Conservation (phyloP, 2,888 invertebrate species). For the Xylophagus ater region DNA sequence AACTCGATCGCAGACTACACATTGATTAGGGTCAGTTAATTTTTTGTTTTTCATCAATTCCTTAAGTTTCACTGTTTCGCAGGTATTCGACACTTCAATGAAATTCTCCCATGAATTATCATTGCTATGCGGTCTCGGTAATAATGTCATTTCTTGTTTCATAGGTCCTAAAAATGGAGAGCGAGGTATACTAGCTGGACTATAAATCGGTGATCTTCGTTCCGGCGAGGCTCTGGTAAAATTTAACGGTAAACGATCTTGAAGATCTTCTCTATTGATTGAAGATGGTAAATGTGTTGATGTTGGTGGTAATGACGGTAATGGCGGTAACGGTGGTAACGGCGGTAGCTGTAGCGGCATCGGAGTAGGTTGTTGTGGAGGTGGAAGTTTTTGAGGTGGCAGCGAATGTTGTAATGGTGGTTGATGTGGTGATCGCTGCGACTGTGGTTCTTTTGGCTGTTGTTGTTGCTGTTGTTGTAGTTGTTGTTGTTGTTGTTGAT, state of each 20-base stretch:
- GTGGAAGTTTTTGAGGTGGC: no score
- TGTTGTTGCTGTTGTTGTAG: slow-evolving; percentile 36
- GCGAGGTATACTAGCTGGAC: slow-evolving; percentile 35
- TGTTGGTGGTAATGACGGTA: slow-evolving; percentile 30
- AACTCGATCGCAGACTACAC: slow-evolving; percentile 93
- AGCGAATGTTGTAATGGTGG: no score
- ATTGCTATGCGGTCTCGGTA: slow-evolving; percentile 78
- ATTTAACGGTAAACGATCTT: slow-evolving; percentile 25
- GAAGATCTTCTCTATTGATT: slow-evolving; percentile 27
- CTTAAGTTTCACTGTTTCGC: slow-evolving; percentile 93
- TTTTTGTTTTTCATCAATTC: slow-evolving; percentile 96
- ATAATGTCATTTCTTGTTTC: slow-evolving; percentile 36
- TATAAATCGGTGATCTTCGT: slow-evolving; percentile 34
- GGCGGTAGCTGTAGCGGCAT: slow-evolving; percentile 28
- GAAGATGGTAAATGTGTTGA: slow-evolving; percentile 33
- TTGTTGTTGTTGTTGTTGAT: slow-evolving; percentile 44
- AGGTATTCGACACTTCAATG: slow-evolving; percentile 79
- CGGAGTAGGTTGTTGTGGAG: no score
- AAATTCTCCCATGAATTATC: slow-evolving; percentile 96
- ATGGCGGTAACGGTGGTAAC: slow-evolving; percentile 38
- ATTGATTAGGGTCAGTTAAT: slow-evolving; percentile 94
- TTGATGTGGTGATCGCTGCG: no score
- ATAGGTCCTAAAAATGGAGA: slow-evolving; percentile 37
- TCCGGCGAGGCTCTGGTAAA: slow-evolving; percentile 34
- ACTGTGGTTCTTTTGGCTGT: no score